Evolutionary conservation across 2,888 invertebrate genomes (phyloP).

Genomic region (Sesia bembeciformis): DNA sequence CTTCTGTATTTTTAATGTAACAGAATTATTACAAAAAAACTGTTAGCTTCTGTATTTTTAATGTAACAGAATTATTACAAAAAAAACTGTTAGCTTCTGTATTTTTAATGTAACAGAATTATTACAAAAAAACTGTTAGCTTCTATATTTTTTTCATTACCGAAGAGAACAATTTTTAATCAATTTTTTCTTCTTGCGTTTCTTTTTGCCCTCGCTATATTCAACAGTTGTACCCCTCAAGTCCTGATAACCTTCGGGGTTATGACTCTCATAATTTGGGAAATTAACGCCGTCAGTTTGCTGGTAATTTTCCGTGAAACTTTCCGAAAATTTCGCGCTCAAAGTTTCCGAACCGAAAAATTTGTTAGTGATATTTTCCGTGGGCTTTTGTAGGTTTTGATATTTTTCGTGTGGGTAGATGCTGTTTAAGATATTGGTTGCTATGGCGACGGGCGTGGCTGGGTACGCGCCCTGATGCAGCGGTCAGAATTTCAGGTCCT

Average conservation of each 20-base stretch:
- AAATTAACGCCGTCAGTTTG: slow-evolving; percentile 50
- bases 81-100: too few species aligned
- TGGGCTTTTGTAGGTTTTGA: slow-evolving; percentile 40
- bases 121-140: too few species aligned
- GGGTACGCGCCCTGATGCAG: slow-evolving; percentile 51
- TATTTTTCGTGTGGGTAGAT: slow-evolving; percentile 58
- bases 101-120: too few species aligned
- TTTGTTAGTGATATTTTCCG: slow-evolving; percentile 28
- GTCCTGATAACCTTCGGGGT: slow-evolving; percentile 53
- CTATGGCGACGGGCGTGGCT: slow-evolving; percentile 52
- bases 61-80: too few species aligned
- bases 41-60: too few species aligned
- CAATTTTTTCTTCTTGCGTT: slow-evolving; percentile 28
- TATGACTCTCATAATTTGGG: slow-evolving; percentile 41
- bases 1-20: too few species aligned
- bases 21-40: too few species aligned
- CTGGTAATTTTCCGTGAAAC: slow-evolving; percentile 52
- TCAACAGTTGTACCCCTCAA: slow-evolving; percentile 45
- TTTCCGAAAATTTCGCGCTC: slow-evolving; percentile 47
- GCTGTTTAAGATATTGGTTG: slow-evolving; percentile 55
- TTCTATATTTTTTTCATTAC: too few species aligned
- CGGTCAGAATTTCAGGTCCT: slow-evolving; percentile 79
- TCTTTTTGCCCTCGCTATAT: slow-evolving; percentile 29
- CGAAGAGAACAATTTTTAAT: not conserved
- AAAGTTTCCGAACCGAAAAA: slow-evolving; percentile 59